A percentile compares a stretch with the other conserved stretches of the same genome.
Conservation (phyloP, 2,113 vertebrate genomes). For the Oenanthe melanoleuca region DNA sequence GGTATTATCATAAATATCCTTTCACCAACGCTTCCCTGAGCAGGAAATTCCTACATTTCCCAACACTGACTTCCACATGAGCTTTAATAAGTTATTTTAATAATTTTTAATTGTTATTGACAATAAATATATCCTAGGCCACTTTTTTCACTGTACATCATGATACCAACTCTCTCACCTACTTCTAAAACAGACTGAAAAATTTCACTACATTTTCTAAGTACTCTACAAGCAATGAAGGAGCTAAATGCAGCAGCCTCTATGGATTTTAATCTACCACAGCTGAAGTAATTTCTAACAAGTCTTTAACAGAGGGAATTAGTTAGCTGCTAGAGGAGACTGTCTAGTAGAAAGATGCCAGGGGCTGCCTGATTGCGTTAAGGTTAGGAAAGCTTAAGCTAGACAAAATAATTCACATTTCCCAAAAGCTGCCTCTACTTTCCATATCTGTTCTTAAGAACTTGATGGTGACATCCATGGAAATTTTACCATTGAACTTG, state of each 20-base stretch:
- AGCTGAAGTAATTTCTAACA: neutral
- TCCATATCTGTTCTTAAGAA: no score
- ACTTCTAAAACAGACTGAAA: neutral
- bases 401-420: neutral
- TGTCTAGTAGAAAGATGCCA: neutral
- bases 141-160: neutral
- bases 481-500: neutral
- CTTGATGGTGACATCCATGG: no score
- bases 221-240: neutral
- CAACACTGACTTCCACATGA: neutral
- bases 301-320: neutral
- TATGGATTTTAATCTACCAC: neutral
- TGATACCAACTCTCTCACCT: no score
- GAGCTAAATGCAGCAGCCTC: neutral
- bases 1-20: neutral
- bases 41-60: neutral
- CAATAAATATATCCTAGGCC: neutral
- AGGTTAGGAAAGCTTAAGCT: neutral
- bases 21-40: neutral
- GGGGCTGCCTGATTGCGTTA: neutral
- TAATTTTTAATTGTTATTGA: neutral
- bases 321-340: neutral
- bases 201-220: neutral
- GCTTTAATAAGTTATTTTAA: neutral
- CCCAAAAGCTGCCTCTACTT: neutral